Base-by-base conservation (phyloP, 2,113 vertebrate species). In the Microcebus griseorufus region DNA sequence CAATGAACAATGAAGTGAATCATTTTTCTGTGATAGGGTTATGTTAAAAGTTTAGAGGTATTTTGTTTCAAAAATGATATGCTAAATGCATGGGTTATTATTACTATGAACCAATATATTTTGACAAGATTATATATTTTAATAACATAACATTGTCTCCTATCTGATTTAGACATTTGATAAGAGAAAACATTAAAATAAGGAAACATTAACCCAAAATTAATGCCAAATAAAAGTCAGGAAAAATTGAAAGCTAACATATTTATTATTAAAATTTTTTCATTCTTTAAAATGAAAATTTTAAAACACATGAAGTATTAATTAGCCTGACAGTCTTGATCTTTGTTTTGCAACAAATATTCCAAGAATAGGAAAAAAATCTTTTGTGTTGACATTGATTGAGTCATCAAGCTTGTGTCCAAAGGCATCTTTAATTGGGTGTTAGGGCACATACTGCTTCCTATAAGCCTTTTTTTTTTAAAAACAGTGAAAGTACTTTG, bases 51-150 rank as follows among this genome's bases (percentile, higher is more conserved):
- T 37, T 37, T 93, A 45, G 62, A 70, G 64, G 32, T 89, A 42
- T 93, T 94, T 90, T 58, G 53, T 93, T 92, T 86, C 29, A 67
- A 88, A 93, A 45, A 91, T 85, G 23, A 79, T 25, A 39, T 80
- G 51, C 95, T 39, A 82, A 90, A 88, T 89, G 18, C 20, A 67
- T 51, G 55, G 48, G 39, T 89, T 87, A 76, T 92, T 72, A 51
- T 72, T 76, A 79, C 34, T 86, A 79, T 80, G 60, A 94, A 72
- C 39, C 32, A 88, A 51, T 85, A 73, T 89, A 42, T 94, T 91
- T 93, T 93, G 69, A 93, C n/a, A 92, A 95, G 75, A 80, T 91
- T 86, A 51, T 69, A 16, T 90, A 80, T 91, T 95, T 94, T 75
- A 70, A 72, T 65, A 58, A 82, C 27, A 18, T 60, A 96, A 90